phyloP scores from a whole-genome alignment of 2,797 vertebrate species.

The Peromyscus aztecus region DNA sequence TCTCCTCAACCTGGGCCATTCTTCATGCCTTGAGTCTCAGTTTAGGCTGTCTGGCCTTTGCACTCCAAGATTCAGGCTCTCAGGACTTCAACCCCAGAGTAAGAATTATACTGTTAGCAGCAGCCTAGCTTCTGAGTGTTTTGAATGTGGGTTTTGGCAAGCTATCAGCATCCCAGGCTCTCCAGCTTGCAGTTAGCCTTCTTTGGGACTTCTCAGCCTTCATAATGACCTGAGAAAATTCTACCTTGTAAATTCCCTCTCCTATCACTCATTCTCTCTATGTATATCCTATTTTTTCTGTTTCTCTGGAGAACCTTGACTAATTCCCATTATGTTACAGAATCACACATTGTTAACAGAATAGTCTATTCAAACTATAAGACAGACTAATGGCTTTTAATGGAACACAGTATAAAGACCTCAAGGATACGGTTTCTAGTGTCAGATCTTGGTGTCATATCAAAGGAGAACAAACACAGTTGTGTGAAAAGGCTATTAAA shows the following conservation, averaged over 20 bases:
- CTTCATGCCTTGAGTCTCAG: not conserved
- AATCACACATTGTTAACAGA: not conserved
- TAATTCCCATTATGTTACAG: not conserved
- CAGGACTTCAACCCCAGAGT: not conserved
- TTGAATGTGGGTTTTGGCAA: not conserved
- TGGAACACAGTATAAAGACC: not conserved
- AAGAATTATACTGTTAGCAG: not conserved
- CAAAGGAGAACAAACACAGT: constrained; percentile 16
- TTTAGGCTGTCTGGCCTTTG: not conserved
- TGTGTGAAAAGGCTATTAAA: not conserved
- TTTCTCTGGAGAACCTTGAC: not conserved
- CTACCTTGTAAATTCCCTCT: not conserved
- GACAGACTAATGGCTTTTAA: constrained; percentile 7
- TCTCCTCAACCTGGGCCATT: not conserved
- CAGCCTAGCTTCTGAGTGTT: not conserved
- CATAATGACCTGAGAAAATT: not conserved
- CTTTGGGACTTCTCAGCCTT: not conserved
- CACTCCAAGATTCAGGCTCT: not conserved
- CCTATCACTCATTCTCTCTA: not conserved
- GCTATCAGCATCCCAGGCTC: not conserved
- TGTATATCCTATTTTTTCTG: not conserved
- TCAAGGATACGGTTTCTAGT: not conserved
- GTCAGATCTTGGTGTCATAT: not conserved
- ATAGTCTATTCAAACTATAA: not conserved
- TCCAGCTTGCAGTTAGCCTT: not conserved